Percentiles rank a stretch among this genome's conserved stretches.
These are phyloP conservation scores for Leucoma salicis DNA, from an alignment of 2,888 invertebrate genomes.

Conservation along the genomic window DNA sequence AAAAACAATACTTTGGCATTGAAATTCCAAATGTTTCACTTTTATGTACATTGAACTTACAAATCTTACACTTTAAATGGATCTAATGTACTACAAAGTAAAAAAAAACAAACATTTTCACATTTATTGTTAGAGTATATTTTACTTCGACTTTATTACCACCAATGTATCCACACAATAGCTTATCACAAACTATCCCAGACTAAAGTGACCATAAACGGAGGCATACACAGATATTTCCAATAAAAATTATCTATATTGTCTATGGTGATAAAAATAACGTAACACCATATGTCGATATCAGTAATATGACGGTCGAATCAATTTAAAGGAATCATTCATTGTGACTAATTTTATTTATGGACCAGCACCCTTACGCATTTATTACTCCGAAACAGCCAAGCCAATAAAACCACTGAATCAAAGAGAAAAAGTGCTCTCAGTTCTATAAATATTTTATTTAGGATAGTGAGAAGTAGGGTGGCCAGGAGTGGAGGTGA, in stretches of 20 bases:
- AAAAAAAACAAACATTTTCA: background rate
- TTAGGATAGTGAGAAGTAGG: slow-evolving; percentile 78
- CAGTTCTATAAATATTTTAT: slow-evolving; percentile 80
- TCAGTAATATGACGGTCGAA: slow-evolving; percentile 46
- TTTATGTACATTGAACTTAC: too few relatives aligned
- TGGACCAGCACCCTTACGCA: slow-evolving; percentile 61
- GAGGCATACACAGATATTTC: slow-evolving; percentile 30
- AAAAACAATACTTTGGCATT: too few relatives aligned
- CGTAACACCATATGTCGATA: slow-evolving; percentile 30
- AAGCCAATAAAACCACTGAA: slow-evolving; percentile 81
- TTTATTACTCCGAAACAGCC: slow-evolving; percentile 73
- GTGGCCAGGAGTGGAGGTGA: slow-evolving; percentile 38
- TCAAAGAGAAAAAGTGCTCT: slow-evolving; percentile 81
- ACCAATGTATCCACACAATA: slow-evolving; percentile 18
- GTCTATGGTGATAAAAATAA: slow-evolving; percentile 26
- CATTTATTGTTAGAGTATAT: background rate
- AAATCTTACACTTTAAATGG: too few relatives aligned
- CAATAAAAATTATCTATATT: slow-evolving; percentile 48
- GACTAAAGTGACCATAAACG: slow-evolving; percentile 37
- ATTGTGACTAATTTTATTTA: slow-evolving; percentile 79
- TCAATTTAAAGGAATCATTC: slow-evolving; percentile 60
- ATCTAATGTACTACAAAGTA: too few relatives aligned
- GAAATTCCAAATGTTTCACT: too few relatives aligned
- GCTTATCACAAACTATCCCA: slow-evolving; percentile 27
- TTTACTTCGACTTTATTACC: slow-evolving; percentile 12